Evolutionary conservation across 2,888 invertebrate species (phyloP), one percentile per base, ranked within the genome.

Genomic region (Hypolimnas misippus): DNA sequence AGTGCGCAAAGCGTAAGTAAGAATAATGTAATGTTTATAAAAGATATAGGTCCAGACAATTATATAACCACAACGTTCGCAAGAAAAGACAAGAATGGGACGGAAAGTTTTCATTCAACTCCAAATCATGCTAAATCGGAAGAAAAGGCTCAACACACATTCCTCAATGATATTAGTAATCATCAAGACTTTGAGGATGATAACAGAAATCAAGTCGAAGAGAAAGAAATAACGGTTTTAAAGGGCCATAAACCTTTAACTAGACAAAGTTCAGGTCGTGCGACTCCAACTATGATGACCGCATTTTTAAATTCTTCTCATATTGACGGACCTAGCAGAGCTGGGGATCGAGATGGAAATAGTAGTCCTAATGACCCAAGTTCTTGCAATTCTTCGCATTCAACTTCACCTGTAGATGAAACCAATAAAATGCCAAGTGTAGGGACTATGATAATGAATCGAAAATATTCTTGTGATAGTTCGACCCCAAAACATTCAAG

Each of bases 11-110:
- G 82, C 72, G 79, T 81, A 72, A 86, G 91, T 82, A 93, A 93
- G 72, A 92, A 91, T 80, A 94, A 93, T 80, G 90, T 94, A 60
- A 78, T 94, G 74, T 91, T 93, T 71, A 93, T 94, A 73, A 94
- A 94, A 76, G 94, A 95, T 79, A 95, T 95, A 72, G 95, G 95
- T 50, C 94, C 94, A 54, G 95, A 95, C 83, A 95, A 95, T 84
- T 95, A 95, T 78, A 95, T 95, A 56, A 95, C 94, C 66, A 95
- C 95, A 50, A 93, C 93, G 51, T 91, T 92, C 86, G 88, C 93
- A 73, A 84, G 94, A 85, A 78, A 86, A 73, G 87, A 89, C 58
- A 89, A 86, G 69, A 76, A 78, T 17, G 75, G 75, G 5, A 79
- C 84, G 42, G 89, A 89, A 64, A 81, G 84, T 52, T 81, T 81